Conservation (phyloP, 2,113 vertebrate genomes). For the Phocoena sinus region DNA sequence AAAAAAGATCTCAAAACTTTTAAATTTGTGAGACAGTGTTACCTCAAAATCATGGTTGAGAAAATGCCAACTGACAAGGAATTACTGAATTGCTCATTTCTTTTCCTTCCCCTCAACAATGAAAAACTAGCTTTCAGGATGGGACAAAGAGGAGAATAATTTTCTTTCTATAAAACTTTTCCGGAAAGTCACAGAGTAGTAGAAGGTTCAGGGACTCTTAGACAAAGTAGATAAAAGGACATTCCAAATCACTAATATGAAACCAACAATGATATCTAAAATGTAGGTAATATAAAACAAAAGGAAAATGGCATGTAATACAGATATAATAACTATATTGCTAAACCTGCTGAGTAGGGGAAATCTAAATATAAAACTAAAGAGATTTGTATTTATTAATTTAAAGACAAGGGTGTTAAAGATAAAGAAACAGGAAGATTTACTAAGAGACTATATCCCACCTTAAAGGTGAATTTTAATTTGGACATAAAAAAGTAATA, state of each 20-base stretch:
- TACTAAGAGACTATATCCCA: background rate
- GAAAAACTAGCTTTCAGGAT: background rate
- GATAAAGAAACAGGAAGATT: background rate
- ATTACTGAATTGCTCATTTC: background rate
- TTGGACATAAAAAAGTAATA: background rate
- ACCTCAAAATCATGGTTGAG: background rate
- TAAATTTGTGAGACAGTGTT: background rate
- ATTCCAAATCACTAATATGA: background rate
- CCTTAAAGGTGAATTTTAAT: background rate
- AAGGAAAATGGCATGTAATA: background rate
- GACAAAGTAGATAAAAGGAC: background rate
- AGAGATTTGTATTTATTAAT: background rate
- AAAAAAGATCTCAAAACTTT: background rate
- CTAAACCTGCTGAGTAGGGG: background rate
- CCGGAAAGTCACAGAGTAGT: background rate
- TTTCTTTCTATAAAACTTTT: conserved; percentile 22
- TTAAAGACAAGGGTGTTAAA: background rate
- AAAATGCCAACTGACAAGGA: background rate
- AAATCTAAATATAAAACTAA: conserved; percentile 26
- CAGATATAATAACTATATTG: background rate
- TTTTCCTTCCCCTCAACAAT: background rate
- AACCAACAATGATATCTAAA: background rate
- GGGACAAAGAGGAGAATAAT: background rate
- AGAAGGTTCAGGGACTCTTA: background rate
- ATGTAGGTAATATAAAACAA: background rate